phyloP scores from a whole-genome alignment of 1,140 invertebrate species.

The Ylistrum balloti region DNA sequence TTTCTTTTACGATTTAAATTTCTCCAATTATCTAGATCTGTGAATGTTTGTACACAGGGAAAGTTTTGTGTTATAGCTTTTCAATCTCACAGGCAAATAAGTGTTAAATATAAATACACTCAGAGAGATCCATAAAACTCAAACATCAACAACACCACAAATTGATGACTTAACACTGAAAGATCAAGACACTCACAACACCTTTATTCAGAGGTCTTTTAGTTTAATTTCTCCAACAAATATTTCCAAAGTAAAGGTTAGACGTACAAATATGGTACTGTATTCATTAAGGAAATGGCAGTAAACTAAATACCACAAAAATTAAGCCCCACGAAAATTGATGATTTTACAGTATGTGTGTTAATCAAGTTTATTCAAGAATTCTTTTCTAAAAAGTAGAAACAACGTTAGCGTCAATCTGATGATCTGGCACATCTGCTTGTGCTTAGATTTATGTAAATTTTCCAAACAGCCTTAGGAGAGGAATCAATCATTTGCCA shows the following conservation, averaged over 20 bases:
- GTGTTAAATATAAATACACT: background rate
- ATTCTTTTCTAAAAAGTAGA: no score
- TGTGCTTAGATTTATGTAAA: no score
- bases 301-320: no score
- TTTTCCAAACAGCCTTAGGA: no score
- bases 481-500: no score
- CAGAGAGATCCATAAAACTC: background rate
- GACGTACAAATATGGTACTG: background rate
- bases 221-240: background rate
- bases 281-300: background rate
- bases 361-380: no score
- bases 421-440: no score
- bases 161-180: no score
- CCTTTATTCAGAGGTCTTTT: background rate
- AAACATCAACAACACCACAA: background rate
- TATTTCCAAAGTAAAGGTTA: background rate
- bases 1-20: slow-evolving; percentile 9
- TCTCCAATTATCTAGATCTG: background rate
- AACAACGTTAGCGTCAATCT: no score
- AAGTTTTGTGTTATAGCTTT: background rate
- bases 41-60: slow-evolving; percentile 24
- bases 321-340: no score
- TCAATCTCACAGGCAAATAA: background rate
- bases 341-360: no score
- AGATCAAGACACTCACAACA: background rate